Evolutionary conservation across 2,888 invertebrate genomes (phyloP).

Genomic region (Dione juno): DNA sequence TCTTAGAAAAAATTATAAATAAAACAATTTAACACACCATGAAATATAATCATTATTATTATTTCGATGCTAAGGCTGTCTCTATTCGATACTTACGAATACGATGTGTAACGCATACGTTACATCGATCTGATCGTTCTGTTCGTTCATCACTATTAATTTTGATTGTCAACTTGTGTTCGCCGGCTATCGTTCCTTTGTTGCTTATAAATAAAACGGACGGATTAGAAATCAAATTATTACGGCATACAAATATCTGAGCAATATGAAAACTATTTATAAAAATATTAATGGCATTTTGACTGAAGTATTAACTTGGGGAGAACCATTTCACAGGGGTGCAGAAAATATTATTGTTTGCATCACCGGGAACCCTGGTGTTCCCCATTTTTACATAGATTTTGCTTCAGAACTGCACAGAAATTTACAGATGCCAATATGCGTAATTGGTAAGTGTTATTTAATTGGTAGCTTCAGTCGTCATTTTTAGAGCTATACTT

Average conservation of each 20-base stretch:
- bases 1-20: constrained; percentile 19
- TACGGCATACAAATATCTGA: not conserved
- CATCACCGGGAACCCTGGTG: constrained; percentile 95
- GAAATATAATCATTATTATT: too few relatives aligned
- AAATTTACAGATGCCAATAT: constrained; percentile 87
- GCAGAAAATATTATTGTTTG: constrained; percentile 87
- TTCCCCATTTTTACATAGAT: constrained; percentile 90
- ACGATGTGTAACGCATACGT: too few relatives aligned
- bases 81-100: too few relatives aligned
- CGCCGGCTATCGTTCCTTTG: not conserved
- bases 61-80: too few relatives aligned
- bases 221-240: not conserved
- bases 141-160: not conserved
- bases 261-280: constrained; percentile 55
- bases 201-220: not conserved
- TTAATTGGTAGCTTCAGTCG: not conserved
- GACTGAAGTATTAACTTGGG: constrained; percentile 89
- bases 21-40: too few relatives aligned
- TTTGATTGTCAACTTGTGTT: not conserved
- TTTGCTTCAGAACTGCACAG: constrained; percentile 87
- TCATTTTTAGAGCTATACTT: not conserved
- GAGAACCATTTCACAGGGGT: constrained; percentile 84
- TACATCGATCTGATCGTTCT: not conserved
- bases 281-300: constrained; percentile 85
- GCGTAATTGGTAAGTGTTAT: constrained; percentile 86